Evolutionary conservation across 2,888 invertebrate species (phyloP).

Genomic region (Argyresthia goedartella): DNA sequence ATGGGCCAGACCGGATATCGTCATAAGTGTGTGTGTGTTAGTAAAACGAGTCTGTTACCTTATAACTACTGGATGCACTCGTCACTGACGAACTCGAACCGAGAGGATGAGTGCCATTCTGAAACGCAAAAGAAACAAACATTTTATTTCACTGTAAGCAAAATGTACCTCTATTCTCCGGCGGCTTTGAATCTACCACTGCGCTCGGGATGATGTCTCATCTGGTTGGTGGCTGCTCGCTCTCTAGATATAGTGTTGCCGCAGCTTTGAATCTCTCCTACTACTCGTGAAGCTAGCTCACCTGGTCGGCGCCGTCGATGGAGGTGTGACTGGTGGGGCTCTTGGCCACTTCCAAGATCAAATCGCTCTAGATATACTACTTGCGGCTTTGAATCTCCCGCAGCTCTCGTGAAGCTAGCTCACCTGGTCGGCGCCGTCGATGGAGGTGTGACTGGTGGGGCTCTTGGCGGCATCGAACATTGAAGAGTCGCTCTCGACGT

Average conservation of each 20-base stretch:
- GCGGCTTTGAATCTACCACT: no score
- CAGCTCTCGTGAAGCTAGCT: neutral
- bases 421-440: conserved; percentile 62
- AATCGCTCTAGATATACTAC: no score
- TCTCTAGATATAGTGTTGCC: no score
- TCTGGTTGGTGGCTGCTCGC: conserved; percentile 61
- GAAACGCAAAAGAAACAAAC: conserved; percentile 16
- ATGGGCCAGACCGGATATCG: no score
- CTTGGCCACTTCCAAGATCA: conserved; percentile 52
- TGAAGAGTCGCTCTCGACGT: conserved; percentile 30
- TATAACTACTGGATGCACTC: conserved; percentile 62
- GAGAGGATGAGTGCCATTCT: conserved; percentile 59
- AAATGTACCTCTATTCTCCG: no score
- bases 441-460: conserved; percentile 57
- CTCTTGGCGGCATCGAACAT: conserved; percentile 56
- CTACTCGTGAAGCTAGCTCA: no score
- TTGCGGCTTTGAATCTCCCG: no score
- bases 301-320: conserved; percentile 62
- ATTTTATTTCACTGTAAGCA: no score
- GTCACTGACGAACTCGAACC: conserved; percentile 65
- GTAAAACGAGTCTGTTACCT: conserved; percentile 32
- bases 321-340: conserved; percentile 59
- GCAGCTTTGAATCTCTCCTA: no score
- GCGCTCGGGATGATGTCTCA: conserved; percentile 11
- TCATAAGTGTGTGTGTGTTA: no score